Evolutionary conservation across 2,888 invertebrate genomes (phyloP), one percentile per base, ranked within the genome.

Genomic region (Rhingia campestris): DNA sequence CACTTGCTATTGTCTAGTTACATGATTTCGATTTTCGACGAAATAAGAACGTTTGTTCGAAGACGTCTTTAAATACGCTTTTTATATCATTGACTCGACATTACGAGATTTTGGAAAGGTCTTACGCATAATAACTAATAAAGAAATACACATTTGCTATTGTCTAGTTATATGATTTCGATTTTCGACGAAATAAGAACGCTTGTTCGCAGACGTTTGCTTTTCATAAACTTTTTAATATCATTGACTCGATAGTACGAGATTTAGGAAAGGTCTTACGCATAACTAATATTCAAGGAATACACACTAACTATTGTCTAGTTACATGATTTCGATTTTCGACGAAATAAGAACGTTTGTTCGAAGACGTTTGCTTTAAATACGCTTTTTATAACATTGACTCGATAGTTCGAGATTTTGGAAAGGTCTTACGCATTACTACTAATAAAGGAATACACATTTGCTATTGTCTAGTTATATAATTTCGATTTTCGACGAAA

Each of bases 111-210:
- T 9, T 22, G 22, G 22, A 22, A 41, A 9, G 41, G 9, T 9
- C 10, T 41, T 7, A 41, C 9, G 4, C 41, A 41, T 41, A 0
- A 41, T 7, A 1, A 9, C 4, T 10, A 10, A 10, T 4, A 41
- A 10, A 9, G 2, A 0, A 41, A 41, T 10, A 4, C 41, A 7
- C 4, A 41, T 7, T 9, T 41, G 7, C 10, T 9, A 1, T 4
- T 6, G 7, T 41, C 41, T 41, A 41, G 6, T 41, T 10, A 7
- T 41, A 10, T 1, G 9, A 41, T 9, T 10, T 10, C 6, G 4
- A 9, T 4, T 58, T 6, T 30, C 32, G 41, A n/a, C 9, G 41
- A 30, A 43, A 41, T 43, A 30, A n/a, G 58, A 58, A 43, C 58
- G 4, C 2, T 6, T 41, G 41, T 43, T 41, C 6, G 58, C 22